phyloP scores from a whole-genome alignment of 2,888 invertebrate genomes.

The Melinaea marsaeus region DNA sequence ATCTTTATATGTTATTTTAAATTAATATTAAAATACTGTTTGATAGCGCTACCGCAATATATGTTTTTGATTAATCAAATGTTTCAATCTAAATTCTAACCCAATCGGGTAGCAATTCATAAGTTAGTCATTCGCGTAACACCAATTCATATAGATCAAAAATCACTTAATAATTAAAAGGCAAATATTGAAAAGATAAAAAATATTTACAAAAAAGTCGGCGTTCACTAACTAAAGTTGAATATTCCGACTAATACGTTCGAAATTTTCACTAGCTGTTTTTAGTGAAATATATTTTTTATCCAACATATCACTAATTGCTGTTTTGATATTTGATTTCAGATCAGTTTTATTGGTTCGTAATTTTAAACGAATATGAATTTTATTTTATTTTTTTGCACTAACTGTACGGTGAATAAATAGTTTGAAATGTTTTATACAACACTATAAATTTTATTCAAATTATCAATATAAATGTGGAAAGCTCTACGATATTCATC shows the following conservation, averaged over 20 bases:
- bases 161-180: not conserved
- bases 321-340: conserved; percentile 7
- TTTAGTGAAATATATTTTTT: conserved; percentile 1
- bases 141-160: not conserved
- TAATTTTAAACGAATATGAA: not conserved
- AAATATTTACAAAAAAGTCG: not conserved
- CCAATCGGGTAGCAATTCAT: not conserved
- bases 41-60: no score
- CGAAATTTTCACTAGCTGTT: not conserved
- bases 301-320: conserved; percentile 2
- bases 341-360: not conserved
- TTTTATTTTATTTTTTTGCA: not conserved
- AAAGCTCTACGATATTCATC: no score
- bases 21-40: no score
- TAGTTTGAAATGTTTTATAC: not conserved
- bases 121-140: not conserved
- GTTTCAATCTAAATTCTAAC: not conserved
- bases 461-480: not conserved
- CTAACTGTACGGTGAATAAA: no score
- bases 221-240: not conserved
- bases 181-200: not conserved
- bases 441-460: not conserved
- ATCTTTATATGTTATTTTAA: no score
- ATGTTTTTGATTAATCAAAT: no score
- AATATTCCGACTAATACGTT: not conserved